Conservation (phyloP, 1,140 invertebrate species). For the Lordiphosa mommai region DNA sequence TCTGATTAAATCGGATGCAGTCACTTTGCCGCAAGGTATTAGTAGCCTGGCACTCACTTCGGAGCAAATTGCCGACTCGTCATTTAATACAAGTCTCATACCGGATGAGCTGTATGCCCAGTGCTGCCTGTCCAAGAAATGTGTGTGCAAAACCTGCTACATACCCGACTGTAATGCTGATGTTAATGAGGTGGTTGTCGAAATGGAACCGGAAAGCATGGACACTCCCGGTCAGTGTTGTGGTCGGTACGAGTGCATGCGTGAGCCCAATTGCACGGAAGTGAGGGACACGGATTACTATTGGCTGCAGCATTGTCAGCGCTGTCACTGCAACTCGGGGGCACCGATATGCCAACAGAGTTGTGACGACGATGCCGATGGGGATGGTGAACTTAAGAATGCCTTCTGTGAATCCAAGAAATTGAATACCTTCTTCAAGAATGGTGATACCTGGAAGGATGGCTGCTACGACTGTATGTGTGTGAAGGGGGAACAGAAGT, state of each 20-base stretch:
- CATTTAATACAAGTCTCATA: conserved; percentile 16
- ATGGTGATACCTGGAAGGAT: conserved; percentile 64
- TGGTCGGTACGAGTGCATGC: conserved; percentile 54
- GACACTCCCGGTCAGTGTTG: conserved; percentile 67
- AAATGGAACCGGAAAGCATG: conserved; percentile 51
- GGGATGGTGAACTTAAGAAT: conserved; percentile 15
- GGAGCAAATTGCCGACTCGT: not conserved
- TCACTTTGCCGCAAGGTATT: not conserved
- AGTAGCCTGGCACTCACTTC: conserved; percentile 12
- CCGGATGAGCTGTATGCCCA: conserved; percentile 41
- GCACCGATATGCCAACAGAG: conserved; percentile 53
- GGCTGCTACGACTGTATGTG: conserved; percentile 68
- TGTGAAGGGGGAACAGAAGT: conserved; percentile 59
- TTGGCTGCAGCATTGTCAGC: conserved; percentile 63
- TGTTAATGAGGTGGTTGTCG: conserved; percentile 44
- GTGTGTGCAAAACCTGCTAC: conserved; percentile 65
- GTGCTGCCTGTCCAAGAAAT: conserved; percentile 66
- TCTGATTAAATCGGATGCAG: conserved; percentile 39
- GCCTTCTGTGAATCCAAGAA: conserved; percentile 64
- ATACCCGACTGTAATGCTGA: conserved; percentile 55
- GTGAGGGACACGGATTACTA: conserved; percentile 47
- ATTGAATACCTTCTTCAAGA: conserved; percentile 48
- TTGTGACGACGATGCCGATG: conserved; percentile 51
- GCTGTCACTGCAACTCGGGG: conserved; percentile 55
- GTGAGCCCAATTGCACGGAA: conserved; percentile 60